These are phyloP conservation scores for Colossoma macropomum DNA, from an alignment of 2,113 vertebrate genomes.

Conservation along the genomic window DNA sequence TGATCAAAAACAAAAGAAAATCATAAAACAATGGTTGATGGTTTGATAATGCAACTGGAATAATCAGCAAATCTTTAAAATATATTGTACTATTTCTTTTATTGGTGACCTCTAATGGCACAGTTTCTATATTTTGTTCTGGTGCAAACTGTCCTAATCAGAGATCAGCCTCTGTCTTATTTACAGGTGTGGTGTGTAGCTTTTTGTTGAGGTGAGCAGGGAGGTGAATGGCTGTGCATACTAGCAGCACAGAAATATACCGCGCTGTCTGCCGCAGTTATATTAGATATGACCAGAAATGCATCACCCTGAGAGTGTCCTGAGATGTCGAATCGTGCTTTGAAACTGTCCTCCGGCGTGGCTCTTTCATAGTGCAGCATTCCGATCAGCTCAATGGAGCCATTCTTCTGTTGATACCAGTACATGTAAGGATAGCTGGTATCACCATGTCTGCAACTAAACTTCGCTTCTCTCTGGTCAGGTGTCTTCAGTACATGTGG, in stretches of 20 bases:
- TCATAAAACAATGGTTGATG: no score
- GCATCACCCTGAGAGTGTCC: constrained; percentile 39
- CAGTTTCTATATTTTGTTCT: background rate
- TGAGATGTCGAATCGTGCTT: constrained; percentile 32
- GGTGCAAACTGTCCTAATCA: background rate
- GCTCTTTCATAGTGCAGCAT: background rate
- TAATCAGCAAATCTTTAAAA: no score
- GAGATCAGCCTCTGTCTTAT: background rate
- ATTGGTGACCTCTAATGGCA: constrained; percentile 2
- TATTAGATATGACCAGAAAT: constrained; percentile 33
- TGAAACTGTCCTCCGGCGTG: constrained; percentile 36
- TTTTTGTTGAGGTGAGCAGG: constrained; percentile 27
- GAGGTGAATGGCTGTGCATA: constrained; percentile 49
- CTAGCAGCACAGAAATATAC: constrained; percentile 69
- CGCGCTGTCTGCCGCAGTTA: constrained; percentile 19
- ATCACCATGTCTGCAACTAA: constrained; percentile 52
- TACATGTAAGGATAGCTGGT: constrained; percentile 40
- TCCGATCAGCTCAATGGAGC: constrained; percentile 47
- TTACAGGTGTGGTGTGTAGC: background rate
- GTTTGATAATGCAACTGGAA: no score
- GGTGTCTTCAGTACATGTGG: constrained; percentile 3
- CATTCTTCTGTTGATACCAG: constrained; percentile 59
- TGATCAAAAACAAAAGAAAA: no score
- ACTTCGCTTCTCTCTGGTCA: constrained; percentile 13
- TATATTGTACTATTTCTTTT: background rate